Base-by-base conservation (phyloP, 2,888 invertebrate species). In the Aplocera efformata region DNA sequence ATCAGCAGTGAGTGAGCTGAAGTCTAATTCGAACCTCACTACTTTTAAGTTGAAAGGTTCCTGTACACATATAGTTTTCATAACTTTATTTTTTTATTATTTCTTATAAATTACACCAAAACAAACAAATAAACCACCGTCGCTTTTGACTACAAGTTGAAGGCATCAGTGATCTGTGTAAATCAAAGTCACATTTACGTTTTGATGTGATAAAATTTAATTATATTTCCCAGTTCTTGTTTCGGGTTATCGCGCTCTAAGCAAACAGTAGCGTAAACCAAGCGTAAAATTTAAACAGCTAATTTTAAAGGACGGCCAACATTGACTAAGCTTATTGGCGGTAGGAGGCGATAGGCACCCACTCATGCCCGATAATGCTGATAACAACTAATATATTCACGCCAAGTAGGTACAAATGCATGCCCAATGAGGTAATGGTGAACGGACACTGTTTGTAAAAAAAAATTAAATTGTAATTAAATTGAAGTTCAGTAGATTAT, bases 341-440 rank as follows among this genome's bases (percentile, higher is more conserved):
- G 53, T 64, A 56, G 66, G 60, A 63, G 67, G 61, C 39, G 81
- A 83, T 80, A 79, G 69, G 61, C 82, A 72, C 85, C 85, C 85
- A 85, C 84, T 77, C 82, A 66, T 63, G 63, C 71, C 71, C 61
- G 78, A 82, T 83, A 82, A 58, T 50, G 63, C 53, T 72, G 86
- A 85, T 86, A 86, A 78, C 67, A 54, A 32, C 54, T 82, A 84
- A 86, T 83, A 74, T 81, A 83, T 85, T 83, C 84, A 71, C 36
- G 45, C n/a, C n/a, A n/a, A n/a, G 11, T 32, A 17, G 40, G 45
- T 65, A 71, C 54, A 66, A 77, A 77, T 81, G 80, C 73, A 79
- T 77, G 72, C 73, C 61, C 69, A 69, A 79, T 78, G 78, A 72
- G 70, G 37, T 69, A 67, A 76, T 60, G 69, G 41, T 48, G 48